These are phyloP conservation scores for Scaptomyza tumidula DNA, from an alignment of 2,888 invertebrate species.

Conservation along the genomic window DNA sequence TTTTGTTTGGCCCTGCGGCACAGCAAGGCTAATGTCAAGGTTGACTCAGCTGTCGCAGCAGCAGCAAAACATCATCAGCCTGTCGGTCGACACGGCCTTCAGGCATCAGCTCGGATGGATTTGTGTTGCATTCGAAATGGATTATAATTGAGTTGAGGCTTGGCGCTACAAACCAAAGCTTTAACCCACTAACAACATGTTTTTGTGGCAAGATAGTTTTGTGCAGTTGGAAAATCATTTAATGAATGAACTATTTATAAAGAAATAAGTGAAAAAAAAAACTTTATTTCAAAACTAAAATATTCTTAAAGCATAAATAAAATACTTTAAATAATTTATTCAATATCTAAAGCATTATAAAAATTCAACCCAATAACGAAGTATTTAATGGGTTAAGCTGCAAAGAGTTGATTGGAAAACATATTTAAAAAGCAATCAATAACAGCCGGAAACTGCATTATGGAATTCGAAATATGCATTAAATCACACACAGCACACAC, in stretches of 20 bases:
- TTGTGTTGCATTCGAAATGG: constrained; percentile 66
- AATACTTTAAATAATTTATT: not conserved
- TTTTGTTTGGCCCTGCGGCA: constrained; percentile 59
- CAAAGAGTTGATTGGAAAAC: constrained; percentile 22
- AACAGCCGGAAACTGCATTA: constrained; percentile 7
- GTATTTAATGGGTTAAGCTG: not conserved
- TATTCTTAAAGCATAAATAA: not conserved
- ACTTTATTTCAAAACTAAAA: no score
- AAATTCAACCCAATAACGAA: not conserved
- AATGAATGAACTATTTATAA: no score
- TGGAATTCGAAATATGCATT: constrained; percentile 14
- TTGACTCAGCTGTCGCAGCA: constrained; percentile 59
- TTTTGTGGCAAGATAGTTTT: no score
- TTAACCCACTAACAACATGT: constrained; percentile 32
- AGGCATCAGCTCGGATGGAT: constrained; percentile 43
- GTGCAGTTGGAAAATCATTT: no score
- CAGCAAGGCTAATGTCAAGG: constrained; percentile 70
- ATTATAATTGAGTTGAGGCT: constrained; percentile 63
- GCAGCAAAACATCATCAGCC: constrained; percentile 1
- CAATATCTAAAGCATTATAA: not conserved
- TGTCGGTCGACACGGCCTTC: constrained; percentile 37
- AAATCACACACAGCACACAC: not conserved
- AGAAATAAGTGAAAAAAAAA: no score
- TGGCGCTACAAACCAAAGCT: constrained; percentile 17
- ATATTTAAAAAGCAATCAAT: constrained; percentile 32